Percentiles rank a stretch among this genome's conserved stretches.
These are phyloP conservation scores for Iphiclides podalirius DNA, from an alignment of 2,888 invertebrate genomes.

Conservation along the genomic window DNA sequence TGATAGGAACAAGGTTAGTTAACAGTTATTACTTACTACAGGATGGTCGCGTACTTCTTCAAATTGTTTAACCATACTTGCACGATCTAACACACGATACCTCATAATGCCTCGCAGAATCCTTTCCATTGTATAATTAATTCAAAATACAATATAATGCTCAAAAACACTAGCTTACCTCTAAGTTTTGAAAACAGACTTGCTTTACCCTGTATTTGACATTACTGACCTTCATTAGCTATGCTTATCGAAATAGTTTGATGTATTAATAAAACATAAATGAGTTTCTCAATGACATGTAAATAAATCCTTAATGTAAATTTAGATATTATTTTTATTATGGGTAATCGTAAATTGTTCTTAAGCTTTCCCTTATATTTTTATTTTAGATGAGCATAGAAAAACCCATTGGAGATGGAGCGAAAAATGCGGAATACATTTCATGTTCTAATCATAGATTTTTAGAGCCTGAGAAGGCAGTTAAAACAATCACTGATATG, in stretches of 20 bases:
- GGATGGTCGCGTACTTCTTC: conserved; percentile 93
- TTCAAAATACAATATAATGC: conserved; percentile 7
- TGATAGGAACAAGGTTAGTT: conserved; percentile 30
- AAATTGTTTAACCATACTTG: conserved; percentile 95
- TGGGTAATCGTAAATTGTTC: not conserved
- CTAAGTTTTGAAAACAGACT: conserved; percentile 10
- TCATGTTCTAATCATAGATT: conserved; percentile 81
- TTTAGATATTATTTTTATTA: no score
- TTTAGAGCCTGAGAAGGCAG: conserved; percentile 82
- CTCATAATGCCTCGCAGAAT: conserved; percentile 94
- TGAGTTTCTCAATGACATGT: not conserved
- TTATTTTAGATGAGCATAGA: conserved; percentile 59
- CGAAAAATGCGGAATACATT: conserved; percentile 34
- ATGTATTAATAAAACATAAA: conserved; percentile 14
- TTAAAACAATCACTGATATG: conserved; percentile 86
- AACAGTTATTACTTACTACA: conserved; percentile 80
- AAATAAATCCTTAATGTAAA: no score
- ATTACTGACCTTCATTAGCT: conserved; percentile 65
- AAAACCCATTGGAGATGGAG: conserved; percentile 58
- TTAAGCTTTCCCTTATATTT: conserved; percentile 1
- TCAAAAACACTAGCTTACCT: conserved; percentile 12
- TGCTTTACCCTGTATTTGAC: conserved; percentile 48
- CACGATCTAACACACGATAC: conserved; percentile 89
- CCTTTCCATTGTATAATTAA: conserved; percentile 84
- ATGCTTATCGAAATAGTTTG: conserved; percentile 50